Evolutionary conservation across 2,113 vertebrate genomes (phyloP).

Genomic region (Ctenomys sociabilis): DNA sequence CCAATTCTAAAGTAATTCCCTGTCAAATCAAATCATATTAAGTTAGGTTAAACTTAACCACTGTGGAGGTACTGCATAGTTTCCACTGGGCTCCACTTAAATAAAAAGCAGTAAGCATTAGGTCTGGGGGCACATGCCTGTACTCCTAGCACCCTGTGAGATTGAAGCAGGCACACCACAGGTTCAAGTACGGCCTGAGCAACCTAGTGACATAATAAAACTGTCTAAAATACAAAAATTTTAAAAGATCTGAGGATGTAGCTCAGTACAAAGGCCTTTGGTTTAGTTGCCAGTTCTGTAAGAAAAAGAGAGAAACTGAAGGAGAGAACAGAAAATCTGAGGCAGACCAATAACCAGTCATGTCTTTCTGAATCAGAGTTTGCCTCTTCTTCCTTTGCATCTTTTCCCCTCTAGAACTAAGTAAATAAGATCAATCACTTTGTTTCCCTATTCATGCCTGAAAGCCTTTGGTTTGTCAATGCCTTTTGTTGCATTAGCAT

Average conservation of each 20-base stretch:
- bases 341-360: background rate
- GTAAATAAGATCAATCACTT: background rate
- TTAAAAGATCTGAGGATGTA: background rate
- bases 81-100: background rate
- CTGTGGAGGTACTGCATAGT: background rate
- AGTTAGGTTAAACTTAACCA: background rate
- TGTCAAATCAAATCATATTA: conserved; percentile 59
- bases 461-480: background rate
- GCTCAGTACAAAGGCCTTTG: background rate
- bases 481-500: background rate
- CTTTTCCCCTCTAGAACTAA: background rate
- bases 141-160: background rate
- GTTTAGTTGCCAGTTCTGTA: background rate
- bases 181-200: background rate
- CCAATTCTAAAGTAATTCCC: conserved; percentile 56
- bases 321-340: background rate
- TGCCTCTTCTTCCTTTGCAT: background rate
- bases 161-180: background rate
- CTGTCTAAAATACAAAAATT: background rate
- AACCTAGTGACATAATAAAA: background rate
- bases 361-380: background rate
- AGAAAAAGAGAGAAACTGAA: background rate
- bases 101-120: background rate
- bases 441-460: background rate
- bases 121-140: background rate